These are phyloP conservation scores for Xanthia togata DNA, from an alignment of 2,888 invertebrate genomes.

Conservation along the genomic window DNA sequence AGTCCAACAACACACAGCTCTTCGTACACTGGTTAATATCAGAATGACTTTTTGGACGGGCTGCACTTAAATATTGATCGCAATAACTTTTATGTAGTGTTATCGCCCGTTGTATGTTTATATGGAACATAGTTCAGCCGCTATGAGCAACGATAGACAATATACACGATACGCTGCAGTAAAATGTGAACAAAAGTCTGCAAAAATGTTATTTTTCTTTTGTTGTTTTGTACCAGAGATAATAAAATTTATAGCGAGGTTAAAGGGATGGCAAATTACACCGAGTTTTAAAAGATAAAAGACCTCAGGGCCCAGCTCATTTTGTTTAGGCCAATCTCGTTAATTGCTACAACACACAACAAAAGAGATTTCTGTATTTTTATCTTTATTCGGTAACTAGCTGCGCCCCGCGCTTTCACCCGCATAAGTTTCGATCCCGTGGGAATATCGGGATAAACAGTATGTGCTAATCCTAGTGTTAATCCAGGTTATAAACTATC, in stretches of 20 bases:
- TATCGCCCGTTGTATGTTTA: constrained; percentile 11
- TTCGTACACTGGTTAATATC: constrained; percentile 32
- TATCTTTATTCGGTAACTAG: constrained; percentile 7
- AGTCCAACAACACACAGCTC: constrained; percentile 26
- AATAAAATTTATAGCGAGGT: constrained; percentile 20
- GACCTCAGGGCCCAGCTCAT: constrained; percentile 11
- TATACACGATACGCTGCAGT: constrained; percentile 1
- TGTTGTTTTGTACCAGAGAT: constrained; percentile 19
- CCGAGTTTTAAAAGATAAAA: constrained; percentile 41
- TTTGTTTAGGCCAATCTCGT: constrained; percentile 23
- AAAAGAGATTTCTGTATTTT: constrained; percentile 9
- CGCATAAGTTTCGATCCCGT: too few species aligned
- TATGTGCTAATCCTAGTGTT: too few species aligned
- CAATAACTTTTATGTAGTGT: constrained; percentile 45
- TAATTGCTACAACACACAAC: constrained; percentile 21
- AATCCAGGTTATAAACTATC: too few species aligned
- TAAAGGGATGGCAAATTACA: constrained; percentile 40
- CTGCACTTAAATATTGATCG: constrained; percentile 55
- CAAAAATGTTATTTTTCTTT: constrained; percentile 6
- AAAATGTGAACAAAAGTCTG: constrained; percentile 10
- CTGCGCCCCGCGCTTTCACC: too few species aligned
- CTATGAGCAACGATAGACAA: constrained; percentile 2
- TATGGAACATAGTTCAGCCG: constrained; percentile 11
- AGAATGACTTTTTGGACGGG: constrained; percentile 42
- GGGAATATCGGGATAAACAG: too few species aligned